Evolutionary conservation across 2,888 invertebrate species (phyloP).

Genomic region (Drosophila phalerata): DNA sequence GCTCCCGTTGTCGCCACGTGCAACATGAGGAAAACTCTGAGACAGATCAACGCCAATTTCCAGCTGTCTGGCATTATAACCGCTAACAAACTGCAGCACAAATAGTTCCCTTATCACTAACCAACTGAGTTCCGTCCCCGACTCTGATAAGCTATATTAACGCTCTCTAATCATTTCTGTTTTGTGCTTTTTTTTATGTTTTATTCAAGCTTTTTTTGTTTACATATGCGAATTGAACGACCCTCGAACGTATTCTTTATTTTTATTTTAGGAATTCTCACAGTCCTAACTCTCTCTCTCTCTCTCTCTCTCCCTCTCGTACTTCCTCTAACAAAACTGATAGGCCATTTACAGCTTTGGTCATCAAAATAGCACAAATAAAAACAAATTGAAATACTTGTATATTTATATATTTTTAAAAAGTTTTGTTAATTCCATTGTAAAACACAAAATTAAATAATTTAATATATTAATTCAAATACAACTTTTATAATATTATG

Average conservation of each 20-base stretch:
- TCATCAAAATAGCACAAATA: neutral
- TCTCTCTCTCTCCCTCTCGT: neutral
- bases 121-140: neutral
- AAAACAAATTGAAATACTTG: too few species aligned
- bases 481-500: too few species aligned
- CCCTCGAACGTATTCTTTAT: neutral
- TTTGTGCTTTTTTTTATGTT: neutral
- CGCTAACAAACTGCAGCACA: constrained; percentile 34
- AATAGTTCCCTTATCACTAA: constrained; percentile 14
- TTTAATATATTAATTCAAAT: too few species aligned
- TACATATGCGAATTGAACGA: constrained; percentile 11
- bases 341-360: neutral
- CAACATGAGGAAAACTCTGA: constrained; percentile 9
- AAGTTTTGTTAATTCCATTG: too few species aligned
- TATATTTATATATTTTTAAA: too few species aligned
- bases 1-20: neutral
- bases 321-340: neutral
- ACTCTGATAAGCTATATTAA: constrained; percentile 1
- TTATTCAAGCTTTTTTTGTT: constrained; percentile 12
- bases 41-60: constrained; percentile 16
- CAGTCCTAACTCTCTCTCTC: neutral
- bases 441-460: too few species aligned
- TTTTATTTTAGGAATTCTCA: neutral
- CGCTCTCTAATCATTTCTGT: constrained; percentile 22
- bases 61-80: constrained; percentile 53